These are phyloP conservation scores for Radopholus similis DNA, from an alignment of 1,140 invertebrate genomes.

Conservation along the genomic window DNA sequence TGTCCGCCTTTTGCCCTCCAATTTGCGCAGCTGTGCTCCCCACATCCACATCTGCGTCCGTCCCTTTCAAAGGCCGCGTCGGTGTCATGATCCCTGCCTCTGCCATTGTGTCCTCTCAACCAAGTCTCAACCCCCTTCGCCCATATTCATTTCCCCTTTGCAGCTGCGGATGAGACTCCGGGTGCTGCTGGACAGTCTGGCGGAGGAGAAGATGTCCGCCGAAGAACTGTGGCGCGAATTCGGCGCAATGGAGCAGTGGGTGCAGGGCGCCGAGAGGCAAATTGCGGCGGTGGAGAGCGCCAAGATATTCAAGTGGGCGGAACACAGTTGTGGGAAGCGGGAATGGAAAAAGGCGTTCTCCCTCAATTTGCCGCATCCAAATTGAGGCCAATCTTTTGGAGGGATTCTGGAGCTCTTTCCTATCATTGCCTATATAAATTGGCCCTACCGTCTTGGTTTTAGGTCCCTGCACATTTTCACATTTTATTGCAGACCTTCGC, in stretches of 20 bases:
- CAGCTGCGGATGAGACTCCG: slow-evolving; percentile 37
- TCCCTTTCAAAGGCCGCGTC: not conserved
- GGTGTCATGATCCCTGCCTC: not conserved
- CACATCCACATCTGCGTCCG: not conserved
- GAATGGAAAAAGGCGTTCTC: too few relatives aligned
- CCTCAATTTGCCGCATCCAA: too few relatives aligned
- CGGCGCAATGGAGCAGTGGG: slow-evolving; percentile 32
- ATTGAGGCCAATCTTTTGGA: too few relatives aligned
- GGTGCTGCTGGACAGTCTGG: slow-evolving; percentile 28
- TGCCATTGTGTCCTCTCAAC: not conserved
- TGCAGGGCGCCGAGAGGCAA: slow-evolving; percentile 26
- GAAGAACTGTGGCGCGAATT: slow-evolving; percentile 47
- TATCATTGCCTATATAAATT: too few relatives aligned
- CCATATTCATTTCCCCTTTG: slow-evolving; percentile 21
- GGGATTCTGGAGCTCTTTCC: too few relatives aligned
- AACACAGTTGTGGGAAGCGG: too few relatives aligned
- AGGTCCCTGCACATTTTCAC: not conserved
- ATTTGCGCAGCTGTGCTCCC: not conserved
- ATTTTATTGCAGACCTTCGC: slow-evolving; percentile 38
- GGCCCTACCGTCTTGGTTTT: too few relatives aligned
- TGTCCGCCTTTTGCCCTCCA: not conserved
- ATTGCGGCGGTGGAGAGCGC: slow-evolving; percentile 27
- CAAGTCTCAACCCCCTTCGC: not conserved
- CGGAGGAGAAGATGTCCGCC: slow-evolving; percentile 19
- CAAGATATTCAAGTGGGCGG: slow-evolving; percentile 35